Evolutionary conservation across 2,888 invertebrate genomes (phyloP), one percentile per base, ranked within the genome.

Genomic region (Notocelia uddmanniana): DNA sequence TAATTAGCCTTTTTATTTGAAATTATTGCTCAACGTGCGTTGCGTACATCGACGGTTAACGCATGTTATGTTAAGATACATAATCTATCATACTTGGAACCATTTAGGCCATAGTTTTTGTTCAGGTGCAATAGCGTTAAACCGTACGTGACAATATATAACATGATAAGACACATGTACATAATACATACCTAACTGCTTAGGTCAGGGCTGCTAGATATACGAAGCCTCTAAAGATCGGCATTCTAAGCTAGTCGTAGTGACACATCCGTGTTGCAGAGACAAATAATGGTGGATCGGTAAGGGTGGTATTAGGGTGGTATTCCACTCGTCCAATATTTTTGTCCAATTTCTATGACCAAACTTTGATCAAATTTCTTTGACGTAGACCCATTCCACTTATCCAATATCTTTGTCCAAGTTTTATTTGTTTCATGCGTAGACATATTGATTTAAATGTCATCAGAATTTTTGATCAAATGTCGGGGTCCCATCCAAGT

Each of bases 161-260:
- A 64, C 21, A 37, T 18, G 64, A 64, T 64, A 64, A 64, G 23
- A 52, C 50, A 63, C 63, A n/a, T n/a, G n/a, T n/a, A n/a, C n/a
- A 63, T 6, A 34, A 54, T 52, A 34, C 19, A 10, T 37, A 63
- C 21, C 15, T 55, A 54, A 21, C 13, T 21, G 23, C 21, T 54
- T 11, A 45, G 54, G 54, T 54, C 15, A 23, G 21, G 23, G 21
- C 23, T 31, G 8, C 13, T 52, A 21, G 21, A 3, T 52, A 45
- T 3, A n/a, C 45, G n/a, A 41, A 13, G 41, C 2, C 41, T 41
- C 15, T 15, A 15, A 13, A 41, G 41, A 41, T 41, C 6, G 15
- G 8, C 45, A 3, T 45, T 13, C 45, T 45, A 45, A 41, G 41
- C 37, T 37, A 13, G 37, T 37, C 13, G 3, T 13, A 37, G 6